These are phyloP conservation scores for Micronycteris hirsuta DNA, from an alignment of 2,113 vertebrate genomes.

Conservation along the genomic window DNA sequence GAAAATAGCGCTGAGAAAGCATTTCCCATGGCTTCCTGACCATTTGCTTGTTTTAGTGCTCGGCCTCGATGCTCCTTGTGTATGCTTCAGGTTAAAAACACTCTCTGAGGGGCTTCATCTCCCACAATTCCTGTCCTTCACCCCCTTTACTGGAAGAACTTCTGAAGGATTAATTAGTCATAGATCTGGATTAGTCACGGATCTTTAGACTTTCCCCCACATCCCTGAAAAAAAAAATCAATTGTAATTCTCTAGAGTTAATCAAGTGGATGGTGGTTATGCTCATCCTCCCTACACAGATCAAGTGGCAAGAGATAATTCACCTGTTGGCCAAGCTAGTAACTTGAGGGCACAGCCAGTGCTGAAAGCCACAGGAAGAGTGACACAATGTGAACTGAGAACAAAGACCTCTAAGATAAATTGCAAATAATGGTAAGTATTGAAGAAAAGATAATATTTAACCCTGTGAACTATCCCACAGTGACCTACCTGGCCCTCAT, in stretches of 20 bases:
- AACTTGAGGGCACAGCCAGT: rapidly evolving
- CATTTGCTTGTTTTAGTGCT: not conserved
- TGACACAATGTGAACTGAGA: not conserved
- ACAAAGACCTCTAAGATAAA: not conserved
- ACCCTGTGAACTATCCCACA: not conserved
- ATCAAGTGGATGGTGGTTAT: rapidly evolving
- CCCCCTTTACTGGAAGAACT: constrained; percentile 38
- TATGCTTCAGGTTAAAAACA: not conserved
- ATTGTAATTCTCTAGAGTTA: no score
- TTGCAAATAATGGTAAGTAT: no score
- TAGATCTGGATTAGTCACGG: not conserved
- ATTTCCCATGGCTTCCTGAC: not conserved
- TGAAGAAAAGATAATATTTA: not conserved
- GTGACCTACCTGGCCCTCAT: not conserved
- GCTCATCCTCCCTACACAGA: not conserved
- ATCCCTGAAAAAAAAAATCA: not conserved
- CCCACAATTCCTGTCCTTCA: not conserved
- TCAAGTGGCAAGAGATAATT: not conserved
- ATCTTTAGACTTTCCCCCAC: not conserved
- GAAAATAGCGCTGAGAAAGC: constrained; percentile 3
- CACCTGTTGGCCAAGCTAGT: not conserved
- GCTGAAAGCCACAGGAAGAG: not conserved
- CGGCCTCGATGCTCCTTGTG: not conserved
- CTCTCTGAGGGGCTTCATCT: constrained; percentile 25
- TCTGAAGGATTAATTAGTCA: not conserved